Evolutionary conservation across 2,797 vertebrate genomes (phyloP), one percentile per base, ranked within the genome.

Genomic region (Meda fulgida): DNA sequence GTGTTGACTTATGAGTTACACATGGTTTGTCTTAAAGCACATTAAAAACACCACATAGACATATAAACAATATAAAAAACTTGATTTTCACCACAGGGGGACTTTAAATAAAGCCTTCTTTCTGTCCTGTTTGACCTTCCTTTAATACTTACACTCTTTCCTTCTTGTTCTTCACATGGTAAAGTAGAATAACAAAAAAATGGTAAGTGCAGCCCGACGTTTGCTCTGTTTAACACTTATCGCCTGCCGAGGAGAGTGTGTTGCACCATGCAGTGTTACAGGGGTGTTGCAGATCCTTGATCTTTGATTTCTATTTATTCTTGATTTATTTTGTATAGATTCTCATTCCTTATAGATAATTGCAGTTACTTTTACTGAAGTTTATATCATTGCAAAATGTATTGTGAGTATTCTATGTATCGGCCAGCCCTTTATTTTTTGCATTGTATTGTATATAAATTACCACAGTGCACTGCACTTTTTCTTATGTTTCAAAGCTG

Each of bases 181-280:
- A 96, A 98, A 96, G 97, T 99, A 99, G 98, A 98, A 97, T 97
- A 96, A 95, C 94, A 97, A 97, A 95, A 98, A 97, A 94, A 98
- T 99, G 98, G 98, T 99, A 97, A 99, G 98, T 99, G 95, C 94
- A 93, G 95, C 96, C 92, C 91, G 94, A 86, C 91, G 91, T 94
- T 95, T 96, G 93, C 94, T 93, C 94, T 92, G 94, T 92, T 91
- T 89, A 90, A 93, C 93, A 90, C 93, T 91, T 88, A 93, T 91
- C 96, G 96, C 96, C 96, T 96, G 96, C 88, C 87, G 60, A 72
- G 43, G 85, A 91, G 81, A 86, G 86, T 85, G 80, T 92, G 86
- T 83, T 90, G 88, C 81, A 65, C 84, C 90, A 87, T 90, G 89
- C 86, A 87, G 67, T 85, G 85, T 43, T 13, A 82, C 53, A 77